A percentile compares a stretch with the other conserved stretches of the same genome.
phyloP scores from a whole-genome alignment of 2,113 vertebrate species.

The Probosciger aterrimus region DNA sequence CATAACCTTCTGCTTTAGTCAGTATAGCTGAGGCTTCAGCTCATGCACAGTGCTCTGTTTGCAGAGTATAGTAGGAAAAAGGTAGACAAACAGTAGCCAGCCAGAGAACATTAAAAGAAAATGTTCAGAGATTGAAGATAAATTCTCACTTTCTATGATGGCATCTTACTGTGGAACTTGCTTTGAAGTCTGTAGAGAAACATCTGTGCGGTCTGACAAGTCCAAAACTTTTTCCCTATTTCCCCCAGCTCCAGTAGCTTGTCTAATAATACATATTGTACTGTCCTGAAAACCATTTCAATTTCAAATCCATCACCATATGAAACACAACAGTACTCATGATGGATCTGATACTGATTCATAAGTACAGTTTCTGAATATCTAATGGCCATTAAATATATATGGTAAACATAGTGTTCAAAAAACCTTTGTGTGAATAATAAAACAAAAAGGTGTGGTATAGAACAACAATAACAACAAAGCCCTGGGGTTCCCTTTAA shows the following conservation, averaged over 20 bases:
- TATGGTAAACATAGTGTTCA: not conserved
- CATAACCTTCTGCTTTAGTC: constrained; percentile 2
- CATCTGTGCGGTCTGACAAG: not conserved
- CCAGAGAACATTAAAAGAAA: not conserved
- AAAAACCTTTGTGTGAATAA: not conserved
- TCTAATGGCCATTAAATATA: not conserved
- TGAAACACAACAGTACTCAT: not conserved
- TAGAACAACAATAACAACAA: not conserved
- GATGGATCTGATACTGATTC: not conserved
- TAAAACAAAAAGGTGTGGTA: not conserved
- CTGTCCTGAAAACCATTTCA: not conserved
- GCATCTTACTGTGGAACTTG: not conserved
- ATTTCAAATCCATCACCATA: not conserved
- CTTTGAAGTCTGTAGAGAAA: not conserved
- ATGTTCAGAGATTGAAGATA: not conserved
- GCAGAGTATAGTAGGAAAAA: not conserved
- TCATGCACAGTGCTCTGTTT: not conserved
- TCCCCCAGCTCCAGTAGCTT: not conserved
- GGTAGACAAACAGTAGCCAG: not conserved
- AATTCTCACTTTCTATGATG: not conserved
- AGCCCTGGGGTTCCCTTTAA: not conserved
- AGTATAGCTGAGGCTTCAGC: not conserved
- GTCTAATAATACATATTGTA: not conserved
- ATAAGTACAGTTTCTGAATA: not conserved
- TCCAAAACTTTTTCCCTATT: not conserved